These are phyloP conservation scores for Parazoanthus swiftii DNA, from an alignment of 92 coral and sea anemone genomes.

Conservation along the genomic window DNA sequence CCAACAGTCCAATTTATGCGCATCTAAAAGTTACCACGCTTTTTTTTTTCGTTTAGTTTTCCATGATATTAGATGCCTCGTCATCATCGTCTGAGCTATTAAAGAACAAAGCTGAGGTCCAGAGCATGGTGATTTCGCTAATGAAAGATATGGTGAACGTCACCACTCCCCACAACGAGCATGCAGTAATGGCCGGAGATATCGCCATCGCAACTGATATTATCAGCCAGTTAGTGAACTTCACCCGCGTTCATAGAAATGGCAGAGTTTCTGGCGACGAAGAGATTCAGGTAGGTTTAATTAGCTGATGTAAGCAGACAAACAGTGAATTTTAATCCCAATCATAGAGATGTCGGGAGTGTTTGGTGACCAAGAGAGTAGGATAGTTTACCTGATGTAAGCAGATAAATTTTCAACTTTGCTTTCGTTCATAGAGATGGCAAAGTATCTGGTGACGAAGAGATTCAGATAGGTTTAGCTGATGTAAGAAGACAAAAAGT, in stretches of 20 bases:
- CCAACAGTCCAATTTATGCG: no score
- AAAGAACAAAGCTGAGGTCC: background rate
- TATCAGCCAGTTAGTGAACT: constrained; percentile 33
- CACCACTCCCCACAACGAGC: constrained; percentile 26
- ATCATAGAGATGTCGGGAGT: constrained; percentile 17
- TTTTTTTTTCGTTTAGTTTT: background rate
- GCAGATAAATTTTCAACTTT: constrained; percentile 4
- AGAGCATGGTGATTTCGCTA: constrained; percentile 14
- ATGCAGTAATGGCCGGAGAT: constrained; percentile 34
- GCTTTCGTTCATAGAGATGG: constrained; percentile 14
- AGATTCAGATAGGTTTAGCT: constrained; percentile 8
- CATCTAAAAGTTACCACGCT: no score
- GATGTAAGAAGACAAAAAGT: background rate
- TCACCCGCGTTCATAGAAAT: constrained; percentile 17
- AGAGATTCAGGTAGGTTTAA: constrained; percentile 16
- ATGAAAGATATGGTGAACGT: constrained; percentile 14
- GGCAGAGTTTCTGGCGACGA: constrained; percentile 22
- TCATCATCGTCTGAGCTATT: constrained; percentile 20
- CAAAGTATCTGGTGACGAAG: constrained; percentile 21
- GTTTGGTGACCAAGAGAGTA: constrained; percentile 1
- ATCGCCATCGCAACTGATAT: constrained; percentile 24
- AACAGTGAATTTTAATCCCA: constrained; percentile 11
- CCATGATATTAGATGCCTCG: constrained; percentile 15
- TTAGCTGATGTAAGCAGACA: background rate
- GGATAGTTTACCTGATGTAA: background rate